Base-by-base conservation (phyloP, 1,140 invertebrate genomes). In the Helicoverpa armigera region DNA sequence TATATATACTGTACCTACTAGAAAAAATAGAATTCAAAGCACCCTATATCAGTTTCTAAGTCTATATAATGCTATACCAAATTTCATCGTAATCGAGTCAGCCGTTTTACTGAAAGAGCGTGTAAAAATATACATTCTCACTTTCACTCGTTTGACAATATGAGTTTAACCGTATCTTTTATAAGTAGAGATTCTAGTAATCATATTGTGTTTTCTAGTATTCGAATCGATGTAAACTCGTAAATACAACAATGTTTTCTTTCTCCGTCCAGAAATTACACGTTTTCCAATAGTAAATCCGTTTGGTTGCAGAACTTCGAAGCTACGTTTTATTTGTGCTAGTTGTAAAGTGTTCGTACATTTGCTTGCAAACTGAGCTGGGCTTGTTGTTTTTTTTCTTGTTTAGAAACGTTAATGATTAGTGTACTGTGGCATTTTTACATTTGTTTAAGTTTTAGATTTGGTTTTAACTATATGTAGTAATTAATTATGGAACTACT, bases 251-350 rank as follows among this genome's bases (percentile, higher is more conserved):
- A 65, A 43, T 65, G 63, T 65, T 48, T 35, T 65, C 63, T 31
- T 43, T 48, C 14, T 9, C 63, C 63, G 63, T 48, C 29, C 31
- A 65, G 63, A 65, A 43, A 65, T 65, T 65, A 65, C 43, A 65
- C 14, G 63, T 65, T 65, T 65, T 65, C 63, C 63, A 43, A 65
- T 65, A 65, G 31, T 16, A 16, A 70, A 53, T 70, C 67, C 50
- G 18, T 53, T 72, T 23, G 35, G 50, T 54, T 70, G 12, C 10
- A 51, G 5, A 11, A 43, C 9, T 48, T n/a, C 7, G 61, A 35
- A 2, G 14, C n/a, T 50, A 12, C 13, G 60, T 69, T 69, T 51
- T 51, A 35, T 65, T 14, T 43, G 11, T 58, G 18, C n/a, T 60
- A 0, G 12, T 11, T 60, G 18, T 60, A 29, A 43, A 29, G 2